Evolutionary conservation across 1,140 invertebrate species (phyloP).

Genomic region (Glossosoma conforme): DNA sequence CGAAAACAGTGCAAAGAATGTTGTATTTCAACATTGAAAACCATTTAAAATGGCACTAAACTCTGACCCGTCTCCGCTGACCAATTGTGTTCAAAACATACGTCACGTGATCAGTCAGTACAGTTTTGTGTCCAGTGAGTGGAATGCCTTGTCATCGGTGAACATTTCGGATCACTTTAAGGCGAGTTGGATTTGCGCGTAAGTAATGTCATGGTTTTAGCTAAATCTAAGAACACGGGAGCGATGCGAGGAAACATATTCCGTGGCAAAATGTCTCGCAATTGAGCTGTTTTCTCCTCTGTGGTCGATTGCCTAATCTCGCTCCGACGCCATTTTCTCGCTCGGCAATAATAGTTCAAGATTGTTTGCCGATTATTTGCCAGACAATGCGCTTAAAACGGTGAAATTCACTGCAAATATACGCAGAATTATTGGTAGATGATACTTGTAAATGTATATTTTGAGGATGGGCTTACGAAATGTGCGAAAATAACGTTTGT

Average conservation of each 20-base stretch:
- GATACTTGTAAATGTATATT: too few relatives aligned
- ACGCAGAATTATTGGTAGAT: too few relatives aligned
- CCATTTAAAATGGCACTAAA: too few relatives aligned
- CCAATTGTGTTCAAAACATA: constrained; percentile 25
- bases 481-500: too few relatives aligned
- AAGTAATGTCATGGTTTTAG: constrained; percentile 38
- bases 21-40: too few relatives aligned
- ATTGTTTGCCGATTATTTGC: constrained; percentile 11
- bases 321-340: constrained; percentile 53
- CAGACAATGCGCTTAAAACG: too few relatives aligned
- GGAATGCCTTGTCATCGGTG: constrained; percentile 53
- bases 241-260: neutral
- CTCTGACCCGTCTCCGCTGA: constrained; percentile 4
- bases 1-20: too few relatives aligned
- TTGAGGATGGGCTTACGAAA: too few relatives aligned
- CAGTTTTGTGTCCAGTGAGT: constrained; percentile 52
- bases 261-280: neutral
- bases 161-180: constrained; percentile 43
- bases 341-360: constrained; percentile 29
- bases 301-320: constrained; percentile 32
- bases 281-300: constrained; percentile 43
- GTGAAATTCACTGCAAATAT: too few relatives aligned
- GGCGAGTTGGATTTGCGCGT: constrained; percentile 38
- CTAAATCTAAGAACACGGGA: constrained; percentile 28
- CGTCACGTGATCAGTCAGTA: constrained; percentile 48